Conservation (phyloP, 2,113 vertebrate genomes). For the Etheostoma cragini region DNA sequence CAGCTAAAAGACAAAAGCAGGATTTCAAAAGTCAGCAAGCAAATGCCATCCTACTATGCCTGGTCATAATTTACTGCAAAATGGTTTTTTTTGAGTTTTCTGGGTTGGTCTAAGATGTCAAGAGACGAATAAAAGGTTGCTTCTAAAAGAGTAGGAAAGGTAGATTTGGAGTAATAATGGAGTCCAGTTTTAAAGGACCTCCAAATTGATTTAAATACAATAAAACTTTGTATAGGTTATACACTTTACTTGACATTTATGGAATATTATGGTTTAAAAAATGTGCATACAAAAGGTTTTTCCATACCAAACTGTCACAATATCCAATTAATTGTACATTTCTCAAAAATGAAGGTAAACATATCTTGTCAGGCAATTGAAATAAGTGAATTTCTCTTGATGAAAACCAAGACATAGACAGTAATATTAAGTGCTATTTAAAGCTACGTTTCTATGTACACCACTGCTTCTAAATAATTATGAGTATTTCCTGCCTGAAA, state of each 20-base stretch:
- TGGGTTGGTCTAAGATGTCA: neutral
- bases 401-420: neutral
- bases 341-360: neutral
- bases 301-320: neutral
- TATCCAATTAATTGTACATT: no score
- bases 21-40: neutral
- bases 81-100: neutral
- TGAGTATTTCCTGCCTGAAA: neutral
- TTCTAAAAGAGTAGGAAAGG: neutral
- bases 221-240: neutral
- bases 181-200: neutral
- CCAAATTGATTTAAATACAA: neutral
- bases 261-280: neutral
- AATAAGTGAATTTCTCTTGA: neutral
- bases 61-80: no score
- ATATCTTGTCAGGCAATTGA: neutral
- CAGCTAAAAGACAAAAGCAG: slow-evolving; percentile 21
- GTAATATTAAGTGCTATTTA: neutral
- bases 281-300: neutral
- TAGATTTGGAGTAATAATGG: neutral
- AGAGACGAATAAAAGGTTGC: neutral
- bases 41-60: neutral
- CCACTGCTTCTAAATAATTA: neutral
- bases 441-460: neutral
- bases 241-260: neutral